Percentiles rank a stretch among this genome's conserved stretches.
phyloP scores from a whole-genome alignment of 2,113 vertebrate species.

The Microcebus griseorufus region DNA sequence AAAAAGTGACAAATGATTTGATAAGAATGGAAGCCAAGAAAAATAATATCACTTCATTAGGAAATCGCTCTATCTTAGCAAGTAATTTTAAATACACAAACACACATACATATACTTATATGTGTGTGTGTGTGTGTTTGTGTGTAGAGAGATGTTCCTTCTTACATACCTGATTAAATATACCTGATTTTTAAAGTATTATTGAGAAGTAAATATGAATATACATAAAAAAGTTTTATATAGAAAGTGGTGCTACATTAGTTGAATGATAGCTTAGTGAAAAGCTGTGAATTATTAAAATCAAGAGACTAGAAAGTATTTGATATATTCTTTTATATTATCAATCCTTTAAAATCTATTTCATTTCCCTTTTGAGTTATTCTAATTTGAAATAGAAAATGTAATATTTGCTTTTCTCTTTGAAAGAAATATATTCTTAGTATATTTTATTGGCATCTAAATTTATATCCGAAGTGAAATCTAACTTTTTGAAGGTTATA shows the following conservation, averaged over 20 bases:
- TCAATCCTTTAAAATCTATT: slow-evolving; percentile 36
- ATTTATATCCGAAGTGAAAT: slow-evolving; percentile 42
- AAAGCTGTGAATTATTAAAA: slow-evolving; percentile 58
- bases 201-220: slow-evolving; percentile 17
- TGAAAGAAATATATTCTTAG: slow-evolving; percentile 40
- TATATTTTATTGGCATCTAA: slow-evolving; percentile 23
- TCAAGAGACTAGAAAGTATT: slow-evolving; percentile 56
- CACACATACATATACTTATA: background rate
- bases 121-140: background rate
- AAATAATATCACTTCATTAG: background rate
- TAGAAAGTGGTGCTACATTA: background rate
- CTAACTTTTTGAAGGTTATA: background rate
- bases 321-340: slow-evolving; percentile 27
- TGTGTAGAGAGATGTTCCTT: background rate
- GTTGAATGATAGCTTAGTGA: slow-evolving; percentile 30
- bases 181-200: background rate
- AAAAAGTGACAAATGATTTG: background rate
- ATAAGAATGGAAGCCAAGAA: background rate
- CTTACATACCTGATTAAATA: background rate
- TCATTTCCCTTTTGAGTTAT: slow-evolving; percentile 61
- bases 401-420: slow-evolving; percentile 39
- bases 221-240: background rate
- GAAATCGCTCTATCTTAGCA: background rate
- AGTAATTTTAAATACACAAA: background rate
- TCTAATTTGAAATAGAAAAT: slow-evolving; percentile 58